Conservation (phyloP, 2,113 vertebrate genomes). For the Pelusios castaneus region DNA sequence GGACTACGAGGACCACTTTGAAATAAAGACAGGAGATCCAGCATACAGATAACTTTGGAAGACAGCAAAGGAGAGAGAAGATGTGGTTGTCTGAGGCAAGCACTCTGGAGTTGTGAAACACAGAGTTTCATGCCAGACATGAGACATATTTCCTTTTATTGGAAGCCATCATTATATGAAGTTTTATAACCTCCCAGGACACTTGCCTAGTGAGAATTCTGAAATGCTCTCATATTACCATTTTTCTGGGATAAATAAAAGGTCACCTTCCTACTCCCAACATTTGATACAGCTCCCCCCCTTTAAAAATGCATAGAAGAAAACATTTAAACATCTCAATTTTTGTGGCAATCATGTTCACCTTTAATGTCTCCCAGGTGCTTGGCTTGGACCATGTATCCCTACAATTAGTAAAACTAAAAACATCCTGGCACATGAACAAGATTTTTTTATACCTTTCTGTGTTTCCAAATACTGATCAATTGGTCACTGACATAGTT, state of each 20-base stretch:
- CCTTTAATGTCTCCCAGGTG: conserved; percentile 62
- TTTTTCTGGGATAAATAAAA: conserved; percentile 57
- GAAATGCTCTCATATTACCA: conserved; percentile 17
- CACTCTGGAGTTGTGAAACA: background rate
- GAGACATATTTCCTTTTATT: conserved; percentile 59
- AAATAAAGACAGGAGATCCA: background rate
- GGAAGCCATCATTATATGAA: conserved; percentile 54
- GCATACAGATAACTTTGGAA: background rate
- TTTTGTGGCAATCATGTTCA: conserved; percentile 51
- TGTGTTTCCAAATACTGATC: conserved; percentile 36
- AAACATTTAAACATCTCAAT: background rate
- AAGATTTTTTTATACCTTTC: conserved; percentile 54
- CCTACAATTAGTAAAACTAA: conserved; percentile 33
- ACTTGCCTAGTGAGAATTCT: conserved; percentile 20
- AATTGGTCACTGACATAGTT: conserved; percentile 26
- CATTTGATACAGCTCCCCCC: background rate
- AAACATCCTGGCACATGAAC: conserved; percentile 59
- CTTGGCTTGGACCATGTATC: conserved; percentile 31
- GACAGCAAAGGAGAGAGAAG: conserved; percentile 2
- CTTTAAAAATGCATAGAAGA: background rate
- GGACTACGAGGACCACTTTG: background rate
- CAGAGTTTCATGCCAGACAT: conserved; percentile 41
- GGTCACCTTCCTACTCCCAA: conserved; percentile 18
- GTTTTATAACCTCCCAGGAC: conserved; percentile 32
- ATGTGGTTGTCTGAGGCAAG: conserved; percentile 43